Evolutionary conservation across 1,140 invertebrate genomes (phyloP), one percentile per base, ranked within the genome.

Genomic region (Cydia strobilella): DNA sequence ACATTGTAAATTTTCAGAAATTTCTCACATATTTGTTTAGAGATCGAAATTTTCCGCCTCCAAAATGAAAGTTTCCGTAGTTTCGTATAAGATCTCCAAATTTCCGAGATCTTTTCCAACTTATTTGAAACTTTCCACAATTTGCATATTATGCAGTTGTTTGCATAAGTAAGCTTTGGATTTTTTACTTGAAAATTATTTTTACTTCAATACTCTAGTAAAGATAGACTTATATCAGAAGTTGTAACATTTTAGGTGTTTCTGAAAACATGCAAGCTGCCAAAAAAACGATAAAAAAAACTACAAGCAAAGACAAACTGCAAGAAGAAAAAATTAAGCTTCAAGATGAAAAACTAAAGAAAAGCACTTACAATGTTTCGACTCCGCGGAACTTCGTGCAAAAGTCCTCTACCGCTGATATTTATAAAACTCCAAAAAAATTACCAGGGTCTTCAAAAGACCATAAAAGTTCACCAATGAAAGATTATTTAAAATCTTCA

Each of bases 361-460:
- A 80, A 73, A 78, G n/a, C 7, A 15, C 77, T 0, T 76, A 84
- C 74, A 82, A 72, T 27, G 76, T 82, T 1, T 79, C 84, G 0
- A 91, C 89, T 1, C 86, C 90, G 20, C 76, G 89, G 20, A 85
- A 75, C 74, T 89, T 77, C 23, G 6, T 85, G 10, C 83, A 85
- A 73, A 90, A 90, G 62, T 80, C 87, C 5, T 77, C 84, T 0
- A 75, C 89, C 2, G 78, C 84, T 5, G 89, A 92, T 76, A 90
- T 92, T 77, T 92, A 92, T 45, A 86, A 83, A 80, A 82, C 89
- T 2, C 85, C 86, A 4, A 90, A 83, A 74, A 91, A 90, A 59
- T 25, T 75, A 9, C n/a, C 72, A n/a, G 54, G 75, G 12, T 45
- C 76, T 20, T 73, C 80, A 7, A 63, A 76, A 18, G 76, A 69